phyloP scores from a whole-genome alignment of 2,113 vertebrate genomes.

The Guaruba guarouba region DNA sequence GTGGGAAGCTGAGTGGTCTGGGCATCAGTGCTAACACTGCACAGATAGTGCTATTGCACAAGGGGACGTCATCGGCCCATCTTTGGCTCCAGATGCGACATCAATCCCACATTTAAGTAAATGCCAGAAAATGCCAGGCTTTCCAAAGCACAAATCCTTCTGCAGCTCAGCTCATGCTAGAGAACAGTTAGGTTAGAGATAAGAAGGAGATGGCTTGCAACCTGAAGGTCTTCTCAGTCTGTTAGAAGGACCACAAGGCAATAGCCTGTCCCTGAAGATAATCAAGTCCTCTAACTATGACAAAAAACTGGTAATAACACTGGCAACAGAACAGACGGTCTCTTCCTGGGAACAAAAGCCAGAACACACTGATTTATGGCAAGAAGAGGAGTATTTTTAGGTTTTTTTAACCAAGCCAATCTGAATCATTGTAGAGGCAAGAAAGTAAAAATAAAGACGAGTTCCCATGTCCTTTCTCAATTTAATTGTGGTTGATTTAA shows the following conservation, averaged over 20 bases:
- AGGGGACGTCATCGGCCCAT: neutral
- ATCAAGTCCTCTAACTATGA: neutral
- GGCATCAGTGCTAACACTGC: rapidly evolving
- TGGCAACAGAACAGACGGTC: neutral
- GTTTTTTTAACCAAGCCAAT: neutral
- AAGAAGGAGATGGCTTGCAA: neutral
- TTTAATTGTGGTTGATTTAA: neutral
- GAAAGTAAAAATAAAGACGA: slow-evolving; percentile 5
- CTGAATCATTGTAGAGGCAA: neutral
- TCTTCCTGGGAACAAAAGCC: neutral
- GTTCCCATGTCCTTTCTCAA: neutral
- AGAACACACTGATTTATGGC: slow-evolving; percentile 11
- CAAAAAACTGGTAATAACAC: neutral
- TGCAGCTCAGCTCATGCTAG: neutral
- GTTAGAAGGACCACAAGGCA: neutral
- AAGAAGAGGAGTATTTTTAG: neutral
- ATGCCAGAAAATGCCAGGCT: neutral
- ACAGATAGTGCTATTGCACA: rapidly evolving
- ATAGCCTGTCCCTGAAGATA: neutral
- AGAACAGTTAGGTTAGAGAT: rapidly evolving
- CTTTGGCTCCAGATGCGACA: neutral
- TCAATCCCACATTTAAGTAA: neutral
- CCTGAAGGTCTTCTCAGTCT: neutral
- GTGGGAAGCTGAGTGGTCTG: neutral
- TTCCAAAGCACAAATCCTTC: neutral